phyloP scores from a whole-genome alignment of 2,797 vertebrate genomes.

The Valencia hispanica region DNA sequence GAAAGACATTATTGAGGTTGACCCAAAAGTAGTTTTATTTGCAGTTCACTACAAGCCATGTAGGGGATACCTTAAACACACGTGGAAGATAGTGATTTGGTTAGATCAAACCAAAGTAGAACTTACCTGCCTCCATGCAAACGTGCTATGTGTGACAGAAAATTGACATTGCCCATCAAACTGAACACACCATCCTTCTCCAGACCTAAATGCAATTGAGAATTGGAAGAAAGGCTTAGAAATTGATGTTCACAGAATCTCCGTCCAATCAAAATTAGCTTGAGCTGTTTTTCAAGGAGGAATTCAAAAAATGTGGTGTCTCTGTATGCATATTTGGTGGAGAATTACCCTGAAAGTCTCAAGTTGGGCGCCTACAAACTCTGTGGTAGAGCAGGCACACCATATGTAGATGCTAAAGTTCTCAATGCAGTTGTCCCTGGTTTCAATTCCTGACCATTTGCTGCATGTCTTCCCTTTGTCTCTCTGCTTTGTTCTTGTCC shows the following conservation, averaged over 20 bases:
- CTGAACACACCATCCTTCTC: background rate
- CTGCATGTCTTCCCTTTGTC: background rate
- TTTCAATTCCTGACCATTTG: background rate
- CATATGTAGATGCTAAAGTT: background rate
- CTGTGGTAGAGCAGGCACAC: background rate
- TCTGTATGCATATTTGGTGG: background rate
- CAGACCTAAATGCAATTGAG: background rate
- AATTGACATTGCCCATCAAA: background rate
- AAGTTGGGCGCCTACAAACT: background rate
- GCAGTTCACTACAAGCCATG: too few relatives aligned
- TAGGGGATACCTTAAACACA: too few relatives aligned
- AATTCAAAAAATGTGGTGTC: background rate
- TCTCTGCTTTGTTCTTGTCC: background rate
- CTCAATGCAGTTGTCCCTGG: background rate
- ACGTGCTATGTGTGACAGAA: too few relatives aligned
- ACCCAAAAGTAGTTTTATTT: too few relatives aligned
- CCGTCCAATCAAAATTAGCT: background rate
- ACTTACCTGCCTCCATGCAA: too few relatives aligned
- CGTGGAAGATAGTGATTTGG: too few relatives aligned
- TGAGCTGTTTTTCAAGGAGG: background rate
- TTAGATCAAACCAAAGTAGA: too few relatives aligned
- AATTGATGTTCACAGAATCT: background rate
- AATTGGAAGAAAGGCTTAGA: background rate
- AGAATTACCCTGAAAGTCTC: background rate
- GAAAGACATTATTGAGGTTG: too few relatives aligned